phyloP scores from a whole-genome alignment of 2,888 invertebrate species.

The Sinelater perroti region DNA sequence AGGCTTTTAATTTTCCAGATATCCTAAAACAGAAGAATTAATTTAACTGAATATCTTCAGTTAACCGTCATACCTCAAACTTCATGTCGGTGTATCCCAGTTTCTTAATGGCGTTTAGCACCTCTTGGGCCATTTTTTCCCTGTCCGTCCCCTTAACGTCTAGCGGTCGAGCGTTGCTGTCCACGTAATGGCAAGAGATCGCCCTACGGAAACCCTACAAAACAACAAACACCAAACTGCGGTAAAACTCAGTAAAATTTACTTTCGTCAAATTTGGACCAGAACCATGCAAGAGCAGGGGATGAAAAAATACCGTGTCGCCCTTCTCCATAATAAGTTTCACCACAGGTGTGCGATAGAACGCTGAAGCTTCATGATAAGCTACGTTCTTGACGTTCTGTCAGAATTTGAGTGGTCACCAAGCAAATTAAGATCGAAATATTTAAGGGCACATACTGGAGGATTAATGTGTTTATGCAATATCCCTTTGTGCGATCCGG shows the following conservation, averaged over 20 bases:
- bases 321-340: conserved; percentile 83
- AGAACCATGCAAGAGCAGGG: conserved; percentile 86
- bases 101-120: conserved; percentile 61
- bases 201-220: conserved; percentile 76
- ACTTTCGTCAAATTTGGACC: conserved; percentile 79
- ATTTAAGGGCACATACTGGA: conserved; percentile 59
- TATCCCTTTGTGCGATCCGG: conserved; percentile 73
- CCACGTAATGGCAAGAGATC: conserved; percentile 85
- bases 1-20: conserved; percentile 61
- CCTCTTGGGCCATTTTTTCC: conserved; percentile 68
- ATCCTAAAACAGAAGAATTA: conserved; percentile 56
- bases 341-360: conserved; percentile 62
- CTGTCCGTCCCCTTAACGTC: conserved; percentile 73
- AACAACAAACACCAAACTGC: conserved; percentile 8
- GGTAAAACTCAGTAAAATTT: conserved; percentile 13
- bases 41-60: neutral
- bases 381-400: conserved; percentile 67
- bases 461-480: conserved; percentile 78
- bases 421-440: neutral
- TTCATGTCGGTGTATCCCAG: conserved; percentile 50
- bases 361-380: conserved; percentile 72
- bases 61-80: conserved; percentile 55
- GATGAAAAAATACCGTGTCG: conserved; percentile 90
- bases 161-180: conserved; percentile 74
- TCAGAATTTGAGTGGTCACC: conserved; percentile 25